Base-by-base conservation (phyloP, 2,797 vertebrate species). In the Enoplosus armatus region DNA sequence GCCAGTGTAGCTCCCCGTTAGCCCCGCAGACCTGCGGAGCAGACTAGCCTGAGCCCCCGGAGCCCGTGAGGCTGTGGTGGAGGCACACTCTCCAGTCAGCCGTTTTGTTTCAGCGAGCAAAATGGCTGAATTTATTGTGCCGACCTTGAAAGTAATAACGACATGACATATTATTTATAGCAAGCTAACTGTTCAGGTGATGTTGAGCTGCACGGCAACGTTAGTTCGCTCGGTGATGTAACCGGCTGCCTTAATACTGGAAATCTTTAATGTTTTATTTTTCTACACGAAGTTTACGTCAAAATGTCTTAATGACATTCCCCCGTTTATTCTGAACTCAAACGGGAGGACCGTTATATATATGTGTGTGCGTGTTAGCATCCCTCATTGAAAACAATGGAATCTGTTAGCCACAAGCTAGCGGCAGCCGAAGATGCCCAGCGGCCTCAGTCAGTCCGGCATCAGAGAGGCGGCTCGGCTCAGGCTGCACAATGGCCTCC, bases 81-180 rank as follows among this genome's bases (percentile, higher is more conserved):
- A 22, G 29, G 2, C 8, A 18, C 61, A 5, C 1, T 26, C 1
- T 7, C 35, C 29, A 5, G 43, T 5, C 45, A 1, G 48, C 29
- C 6, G 70, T n/a, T 75, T 35, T n/a, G 54, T 64, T 72, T 37
- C 55, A 37, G 12, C 0, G 10, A 74, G 54, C 27, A 75, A 71
- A 50, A 83, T 75, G 79, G 78, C 72, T 78, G 82, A 71, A 71
- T 82, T 35, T 66, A 84, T 74, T 78, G 71, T 62, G 71, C 86
- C 90, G 91, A 92, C 90, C 90, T 91, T 91, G 90, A 89, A 41
- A 75, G 83, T 35, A 83, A 80, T 74, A 86, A 82, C 45, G 31
- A 64, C 55, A 79, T 79, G 88, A 85, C 80, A 82, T 76, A 55
- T 87, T 86, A 84, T 90, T 87, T 78, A 70, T 64, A 86, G 80